Evolutionary conservation across 2,888 invertebrate species (phyloP).

Genomic region (Euzophera pinguis): DNA sequence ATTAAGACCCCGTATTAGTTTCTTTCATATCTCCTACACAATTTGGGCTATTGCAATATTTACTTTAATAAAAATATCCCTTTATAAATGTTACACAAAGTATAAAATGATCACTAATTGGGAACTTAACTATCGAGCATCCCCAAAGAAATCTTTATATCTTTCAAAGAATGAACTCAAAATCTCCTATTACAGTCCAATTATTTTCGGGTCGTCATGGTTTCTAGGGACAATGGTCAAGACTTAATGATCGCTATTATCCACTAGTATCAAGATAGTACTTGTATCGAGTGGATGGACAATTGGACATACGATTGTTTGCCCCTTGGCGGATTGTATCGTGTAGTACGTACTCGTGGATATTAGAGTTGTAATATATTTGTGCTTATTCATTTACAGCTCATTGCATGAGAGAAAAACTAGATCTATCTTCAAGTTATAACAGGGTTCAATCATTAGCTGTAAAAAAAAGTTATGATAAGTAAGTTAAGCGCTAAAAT

Average conservation of each 20-base stretch:
- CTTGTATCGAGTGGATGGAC: constrained; percentile 5
- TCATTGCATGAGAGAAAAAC: no score
- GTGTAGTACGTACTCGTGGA: no score
- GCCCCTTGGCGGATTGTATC: neutral
- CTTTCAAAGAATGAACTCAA: neutral
- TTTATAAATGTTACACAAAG: neutral
- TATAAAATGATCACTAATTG: neutral
- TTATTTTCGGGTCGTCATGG: constrained; percentile 21
- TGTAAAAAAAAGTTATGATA: no score
- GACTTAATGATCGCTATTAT: constrained; percentile 22
- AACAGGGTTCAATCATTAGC: no score
- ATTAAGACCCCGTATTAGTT: no score
- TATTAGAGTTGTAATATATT: no score
- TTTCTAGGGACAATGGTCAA: constrained; percentile 12
- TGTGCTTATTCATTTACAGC: no score
- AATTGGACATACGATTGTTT: neutral
- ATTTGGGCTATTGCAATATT: no score
- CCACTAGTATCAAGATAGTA: constrained; percentile 16
- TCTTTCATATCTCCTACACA: no score
- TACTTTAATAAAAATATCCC: no score
- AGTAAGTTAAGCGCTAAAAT: no score
- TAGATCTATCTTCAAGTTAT: no score
- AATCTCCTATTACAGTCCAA: constrained; percentile 1
- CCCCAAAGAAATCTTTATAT: neutral
- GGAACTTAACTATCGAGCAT: neutral